Evolutionary conservation across 2,797 vertebrate species (phyloP).

Genomic region (Liparis tanakae): DNA sequence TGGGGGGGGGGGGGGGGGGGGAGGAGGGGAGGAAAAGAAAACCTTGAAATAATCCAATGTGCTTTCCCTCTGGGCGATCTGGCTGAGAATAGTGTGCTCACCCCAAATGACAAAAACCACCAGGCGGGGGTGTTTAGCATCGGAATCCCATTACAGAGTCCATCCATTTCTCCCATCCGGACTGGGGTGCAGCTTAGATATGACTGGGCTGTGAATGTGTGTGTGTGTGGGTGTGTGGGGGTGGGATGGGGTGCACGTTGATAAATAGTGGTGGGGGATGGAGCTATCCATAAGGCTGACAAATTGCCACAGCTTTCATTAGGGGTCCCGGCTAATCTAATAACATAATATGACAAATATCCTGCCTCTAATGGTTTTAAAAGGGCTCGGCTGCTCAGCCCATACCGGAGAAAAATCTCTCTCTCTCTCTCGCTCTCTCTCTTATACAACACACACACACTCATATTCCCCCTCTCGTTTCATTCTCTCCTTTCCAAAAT

Average conservation of each 20-base stretch:
- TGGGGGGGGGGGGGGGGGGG: slow-evolving; percentile 12
- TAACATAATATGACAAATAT: slow-evolving; percentile 88
- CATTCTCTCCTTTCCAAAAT: slow-evolving; percentile 39
- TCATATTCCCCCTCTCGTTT: slow-evolving; percentile 28
- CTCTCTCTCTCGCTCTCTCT: slow-evolving; percentile 46
- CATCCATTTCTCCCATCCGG: slow-evolving; percentile 72
- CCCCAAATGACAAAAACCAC: slow-evolving; percentile 79
- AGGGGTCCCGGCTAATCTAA: slow-evolving; percentile 85
- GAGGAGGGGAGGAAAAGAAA: background rate
- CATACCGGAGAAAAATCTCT: slow-evolving; percentile 39
- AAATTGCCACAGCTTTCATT: slow-evolving; percentile 86
- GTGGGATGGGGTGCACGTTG: slow-evolving; percentile 68
- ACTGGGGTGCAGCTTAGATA: slow-evolving; percentile 60
- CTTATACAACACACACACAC: slow-evolving; percentile 45
- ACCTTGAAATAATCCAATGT: slow-evolving; percentile 69
- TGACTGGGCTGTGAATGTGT: slow-evolving; percentile 45
- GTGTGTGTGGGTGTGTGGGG: slow-evolving; percentile 55
- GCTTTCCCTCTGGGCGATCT: slow-evolving; percentile 72
- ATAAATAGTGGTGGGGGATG: slow-evolving; percentile 80
- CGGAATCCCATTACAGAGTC: slow-evolving; percentile 79
- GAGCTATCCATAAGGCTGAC: slow-evolving; percentile 84
- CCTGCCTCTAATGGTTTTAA: slow-evolving; percentile 83
- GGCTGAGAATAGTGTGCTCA: slow-evolving; percentile 66
- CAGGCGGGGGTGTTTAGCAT: slow-evolving; percentile 78
- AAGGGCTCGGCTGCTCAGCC: slow-evolving; percentile 70